A percentile compares a stretch with the other conserved stretches of the same genome.
These are phyloP conservation scores for Odontothrips loti DNA, from an alignment of 2,888 invertebrate species.

Conservation along the genomic window DNA sequence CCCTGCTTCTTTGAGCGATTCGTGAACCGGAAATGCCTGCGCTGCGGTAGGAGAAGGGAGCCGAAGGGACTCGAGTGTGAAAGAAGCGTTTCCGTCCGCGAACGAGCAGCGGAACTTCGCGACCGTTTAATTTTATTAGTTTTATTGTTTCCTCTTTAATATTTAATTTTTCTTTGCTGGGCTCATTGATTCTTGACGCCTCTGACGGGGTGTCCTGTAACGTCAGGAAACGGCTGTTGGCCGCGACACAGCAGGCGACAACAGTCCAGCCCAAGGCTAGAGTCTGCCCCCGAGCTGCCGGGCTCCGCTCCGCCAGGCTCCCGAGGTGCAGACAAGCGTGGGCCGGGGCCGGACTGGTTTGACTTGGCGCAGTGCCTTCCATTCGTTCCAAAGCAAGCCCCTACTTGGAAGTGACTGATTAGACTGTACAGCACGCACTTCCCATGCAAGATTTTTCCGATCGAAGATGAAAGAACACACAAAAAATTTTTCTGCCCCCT, in stretches of 20 bases:
- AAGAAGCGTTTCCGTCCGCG: neutral
- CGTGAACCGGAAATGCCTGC: neutral
- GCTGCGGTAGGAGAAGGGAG: neutral
- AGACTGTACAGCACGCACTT: neutral
- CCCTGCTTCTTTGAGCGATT: neutral
- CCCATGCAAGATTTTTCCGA: no score
- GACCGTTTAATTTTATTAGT: no score
- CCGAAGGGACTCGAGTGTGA: neutral
- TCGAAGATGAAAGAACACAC: neutral
- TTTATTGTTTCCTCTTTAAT: no score
- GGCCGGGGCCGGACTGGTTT: constrained; percentile 1
- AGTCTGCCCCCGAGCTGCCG: neutral
- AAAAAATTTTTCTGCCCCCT: neutral
- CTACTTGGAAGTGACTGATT: neutral
- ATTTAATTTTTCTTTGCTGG: no score
- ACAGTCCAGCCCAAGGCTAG: no score
- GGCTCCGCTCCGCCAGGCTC: neutral
- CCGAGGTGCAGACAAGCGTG: neutral
- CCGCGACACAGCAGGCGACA: no score
- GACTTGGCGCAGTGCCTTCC: neutral
- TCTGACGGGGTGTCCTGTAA: no score
- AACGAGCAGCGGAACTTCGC: neutral
- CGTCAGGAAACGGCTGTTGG: no score
- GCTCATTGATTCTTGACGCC: no score
- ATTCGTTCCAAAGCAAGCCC: neutral